Evolutionary conservation across 2,797 vertebrate genomes (phyloP), one percentile per base, ranked within the genome.

Genomic region (Bovichtus variegatus): DNA sequence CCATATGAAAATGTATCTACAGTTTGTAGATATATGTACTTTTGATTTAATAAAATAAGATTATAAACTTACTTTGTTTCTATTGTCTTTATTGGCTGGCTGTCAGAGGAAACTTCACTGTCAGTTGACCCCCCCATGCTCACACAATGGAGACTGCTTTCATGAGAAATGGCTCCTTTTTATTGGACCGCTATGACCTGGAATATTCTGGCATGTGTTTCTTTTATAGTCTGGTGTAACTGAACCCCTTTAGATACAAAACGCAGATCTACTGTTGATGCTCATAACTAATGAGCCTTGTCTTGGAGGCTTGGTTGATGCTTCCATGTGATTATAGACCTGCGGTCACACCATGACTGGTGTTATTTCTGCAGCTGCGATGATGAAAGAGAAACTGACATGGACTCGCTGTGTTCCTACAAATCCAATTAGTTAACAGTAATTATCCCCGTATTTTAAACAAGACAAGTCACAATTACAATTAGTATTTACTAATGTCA

Each of bases 21-120:
- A 92, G 53, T 92, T 92, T 95, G 94, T 95, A 95, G 93, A 91
- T 93, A 92, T 89, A 81, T 94, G 91, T 93, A 92, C 91, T 93
- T 94, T 94, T 93, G 92, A 90, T 94, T 95, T 92, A 95, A 93
- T 95, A 95, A 95, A 95, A 94, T 82, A 86, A 88, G 87, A 77
- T 83, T 84, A 82, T 90, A 74, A 88, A 76, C 31, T 21, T 9
- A 36, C 31, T 64, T 69, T 31, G 9, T 31, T 13, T 49, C 16
- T 25, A 3, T 23, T 41, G n/a, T 83, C 29, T 76, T 79, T 51
- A 50, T 83, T 82, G 61, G 31, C 71, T 34, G 8, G 4, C 23
- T 36, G 27, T 54, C 44, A 53, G 18, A 54, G 60, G 78, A 84
- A 74, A 53, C 40, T 23, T 16, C 13, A 50, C 50, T 11, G 63